Evolutionary conservation across 2,113 vertebrate genomes (phyloP).

Genomic region (Lynx canadensis): DNA sequence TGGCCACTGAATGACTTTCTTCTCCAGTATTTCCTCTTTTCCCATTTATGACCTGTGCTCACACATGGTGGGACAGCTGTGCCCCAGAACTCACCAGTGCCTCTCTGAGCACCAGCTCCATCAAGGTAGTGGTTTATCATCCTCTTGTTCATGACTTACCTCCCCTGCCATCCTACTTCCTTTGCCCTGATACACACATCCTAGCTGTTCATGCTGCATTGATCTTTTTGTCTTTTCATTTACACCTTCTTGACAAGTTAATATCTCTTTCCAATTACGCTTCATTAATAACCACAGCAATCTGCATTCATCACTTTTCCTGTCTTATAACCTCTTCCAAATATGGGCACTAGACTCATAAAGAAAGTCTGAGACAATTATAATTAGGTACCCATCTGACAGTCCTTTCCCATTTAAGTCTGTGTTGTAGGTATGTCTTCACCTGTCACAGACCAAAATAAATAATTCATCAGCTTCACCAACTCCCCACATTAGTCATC

Average conservation of each 20-base stretch:
- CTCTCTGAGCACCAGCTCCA: not conserved
- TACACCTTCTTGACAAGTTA: conserved; percentile 63
- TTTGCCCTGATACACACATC: conserved; percentile 35
- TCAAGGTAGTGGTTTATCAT: conserved; percentile 34
- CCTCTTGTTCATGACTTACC: conserved; percentile 6
- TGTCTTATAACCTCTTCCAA: conserved; percentile 64
- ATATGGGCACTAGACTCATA: conserved; percentile 62
- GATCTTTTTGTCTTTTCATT: conserved; percentile 66
- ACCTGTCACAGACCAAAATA: conserved; percentile 16
- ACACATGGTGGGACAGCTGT: not conserved
- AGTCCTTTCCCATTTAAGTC: conserved; percentile 52
- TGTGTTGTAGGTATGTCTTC: conserved; percentile 44
- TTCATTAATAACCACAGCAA: conserved; percentile 75
- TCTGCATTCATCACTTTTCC: conserved; percentile 33
- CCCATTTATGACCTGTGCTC: not conserved
- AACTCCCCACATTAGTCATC: not conserved
- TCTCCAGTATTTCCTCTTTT: not conserved
- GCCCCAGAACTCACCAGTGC: not conserved
- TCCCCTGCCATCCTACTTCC: conserved; percentile 74
- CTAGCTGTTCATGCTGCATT: conserved; percentile 56
- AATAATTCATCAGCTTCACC: conserved; percentile 26
- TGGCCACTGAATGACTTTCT: not conserved
- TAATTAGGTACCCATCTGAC: conserved; percentile 43
- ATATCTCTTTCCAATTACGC: conserved; percentile 69
- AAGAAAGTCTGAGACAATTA: conserved; percentile 50